Conservation (phyloP, 1,140 invertebrate species). For the Nephila pilipes region DNA sequence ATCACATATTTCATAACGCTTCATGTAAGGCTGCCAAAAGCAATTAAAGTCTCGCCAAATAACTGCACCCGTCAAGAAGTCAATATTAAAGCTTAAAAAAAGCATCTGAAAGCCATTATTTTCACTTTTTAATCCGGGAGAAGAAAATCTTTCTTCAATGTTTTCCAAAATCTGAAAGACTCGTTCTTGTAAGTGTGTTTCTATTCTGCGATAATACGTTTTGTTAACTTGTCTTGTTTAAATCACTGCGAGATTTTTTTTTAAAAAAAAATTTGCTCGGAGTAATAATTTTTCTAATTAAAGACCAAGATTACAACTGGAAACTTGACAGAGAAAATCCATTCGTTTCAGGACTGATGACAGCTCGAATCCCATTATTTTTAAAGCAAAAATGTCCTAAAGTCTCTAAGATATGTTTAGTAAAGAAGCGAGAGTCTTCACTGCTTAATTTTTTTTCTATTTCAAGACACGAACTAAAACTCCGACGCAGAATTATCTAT, state of each 20-base stretch:
- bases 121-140: not conserved
- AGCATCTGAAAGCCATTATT: constrained; percentile 22
- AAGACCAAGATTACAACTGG: constrained; percentile 36
- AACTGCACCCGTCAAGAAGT: constrained; percentile 6
- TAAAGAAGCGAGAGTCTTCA: constrained; percentile 36
- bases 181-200: not conserved
- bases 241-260: not conserved
- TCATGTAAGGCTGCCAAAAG: not conserved
- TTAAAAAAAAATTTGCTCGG: not conserved
- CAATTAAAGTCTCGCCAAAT: constrained; percentile 12
- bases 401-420: constrained; percentile 41
- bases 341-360: constrained; percentile 47
- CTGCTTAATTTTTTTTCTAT: constrained; percentile 19
- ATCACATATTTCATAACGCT: not conserved
- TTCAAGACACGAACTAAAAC: constrained; percentile 2
- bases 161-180: constrained; percentile 31
- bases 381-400: constrained; percentile 42
- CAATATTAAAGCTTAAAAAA: not conserved
- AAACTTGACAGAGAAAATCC: constrained; percentile 46
- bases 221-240: constrained; percentile 43
- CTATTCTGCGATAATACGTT: constrained; percentile 2
- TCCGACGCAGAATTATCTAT: constrained; percentile 48
- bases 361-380: constrained; percentile 54
- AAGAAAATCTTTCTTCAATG: not conserved
- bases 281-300: constrained; percentile 55